Evolutionary conservation across 2,888 invertebrate species (phyloP).

Genomic region (Digitonthophagus gazella): DNA sequence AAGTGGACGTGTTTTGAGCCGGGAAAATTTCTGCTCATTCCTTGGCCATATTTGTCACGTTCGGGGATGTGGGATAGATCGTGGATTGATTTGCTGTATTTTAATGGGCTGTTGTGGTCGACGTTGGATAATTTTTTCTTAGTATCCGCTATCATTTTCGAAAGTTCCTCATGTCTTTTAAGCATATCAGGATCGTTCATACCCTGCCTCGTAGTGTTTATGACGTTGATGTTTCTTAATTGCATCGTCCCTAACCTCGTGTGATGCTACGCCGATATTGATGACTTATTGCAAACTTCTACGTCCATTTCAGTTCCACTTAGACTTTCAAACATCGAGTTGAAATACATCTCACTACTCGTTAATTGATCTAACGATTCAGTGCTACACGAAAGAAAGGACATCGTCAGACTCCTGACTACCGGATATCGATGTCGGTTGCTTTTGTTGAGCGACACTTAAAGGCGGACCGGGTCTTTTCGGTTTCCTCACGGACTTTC

Average conservation of each 20-base stretch:
- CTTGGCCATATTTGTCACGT: conserved; percentile 49
- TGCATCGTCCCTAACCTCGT: conserved; percentile 42
- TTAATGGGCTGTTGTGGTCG: conserved; percentile 74
- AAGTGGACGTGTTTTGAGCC: not conserved
- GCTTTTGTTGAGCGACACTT: conserved; percentile 38
- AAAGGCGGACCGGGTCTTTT: conserved; percentile 57
- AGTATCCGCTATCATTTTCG: conserved; percentile 80
- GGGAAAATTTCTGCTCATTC: conserved; percentile 2
- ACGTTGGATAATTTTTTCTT: conserved; percentile 83
- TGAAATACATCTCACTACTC: conserved; percentile 61
- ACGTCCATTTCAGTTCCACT: conserved; percentile 62
- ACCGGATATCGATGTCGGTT: conserved; percentile 51
- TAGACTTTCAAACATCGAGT: conserved; percentile 69
- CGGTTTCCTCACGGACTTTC: conserved; percentile 70
- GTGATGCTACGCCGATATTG: conserved; percentile 62
- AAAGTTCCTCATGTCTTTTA: conserved; percentile 73
- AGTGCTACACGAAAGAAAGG: conserved; percentile 71
- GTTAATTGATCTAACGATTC: conserved; percentile 63
- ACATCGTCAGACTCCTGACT: conserved; percentile 72
- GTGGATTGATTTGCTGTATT: conserved; percentile 82
- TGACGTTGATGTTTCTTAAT: conserved; percentile 54
- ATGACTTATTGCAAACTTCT: conserved; percentile 56
- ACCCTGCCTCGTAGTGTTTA: conserved; percentile 57
- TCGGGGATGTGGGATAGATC: conserved; percentile 74
- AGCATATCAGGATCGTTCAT: conserved; percentile 64